Base-by-base conservation (phyloP, 2,888 invertebrate species). In the Atrina japonica region DNA sequence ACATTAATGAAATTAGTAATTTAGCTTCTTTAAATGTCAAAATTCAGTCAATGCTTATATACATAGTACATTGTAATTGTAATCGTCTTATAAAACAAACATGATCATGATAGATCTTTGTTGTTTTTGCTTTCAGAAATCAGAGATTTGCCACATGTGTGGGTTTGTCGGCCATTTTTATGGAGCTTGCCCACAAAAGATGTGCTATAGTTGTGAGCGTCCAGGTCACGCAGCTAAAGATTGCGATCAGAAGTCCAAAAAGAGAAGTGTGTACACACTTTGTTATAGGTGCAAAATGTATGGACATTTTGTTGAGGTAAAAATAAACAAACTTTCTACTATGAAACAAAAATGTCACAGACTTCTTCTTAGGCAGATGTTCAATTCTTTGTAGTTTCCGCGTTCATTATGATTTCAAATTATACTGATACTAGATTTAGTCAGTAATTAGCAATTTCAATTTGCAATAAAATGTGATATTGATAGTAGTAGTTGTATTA, bases 201-300 rank as follows among this genome's bases (percentile, higher is more conserved):
- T 82, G n/a, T 87, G 87, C 63, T 81, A 70, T 66, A 84, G 83
- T 61, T 87, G 87, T 77, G 63, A 72, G 25, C 66, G 71, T 18
- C 77, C 81, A 6, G 86, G 86, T 16, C 87, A 87, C 67, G 70
- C 45, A 27, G 50, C 71, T 5, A 61, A 29, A 56, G 73, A 72
- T 0, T 86, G 84, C 55, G 45, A 55, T 2, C 41, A 63, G 7
- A 70, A 69, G 0, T n/a, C n/a, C n/a, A n/a, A n/a, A n/a, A 53
- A 76, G n/a, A 53, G 73, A 16, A 66, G 53, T 11, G 52, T 50
- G 56, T 41, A 67, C 45, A 53, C 14, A 18, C n/a, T 16, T 7
- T 84, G 83, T 66, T 35, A 55, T 16, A 74, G 83, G 23, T 84
- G 84, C 70, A 59, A 61, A 25, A 78, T 78, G 78, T 59, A 64